phyloP scores from a whole-genome alignment of 2,797 vertebrate genomes.

The Lophotriccus pileatus region DNA sequence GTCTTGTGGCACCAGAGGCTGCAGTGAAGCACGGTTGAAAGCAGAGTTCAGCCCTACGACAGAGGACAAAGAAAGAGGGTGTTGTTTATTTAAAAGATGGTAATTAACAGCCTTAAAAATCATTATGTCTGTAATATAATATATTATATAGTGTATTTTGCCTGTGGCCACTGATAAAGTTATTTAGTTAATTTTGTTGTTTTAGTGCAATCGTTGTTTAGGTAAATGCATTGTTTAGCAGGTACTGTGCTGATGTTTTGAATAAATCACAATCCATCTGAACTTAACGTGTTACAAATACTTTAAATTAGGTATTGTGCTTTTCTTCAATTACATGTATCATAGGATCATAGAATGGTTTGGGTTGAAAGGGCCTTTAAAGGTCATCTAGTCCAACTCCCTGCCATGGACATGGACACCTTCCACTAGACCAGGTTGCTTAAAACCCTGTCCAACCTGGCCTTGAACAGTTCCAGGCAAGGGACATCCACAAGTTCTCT shows the following conservation, averaged over 20 bases:
- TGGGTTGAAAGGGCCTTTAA: background rate
- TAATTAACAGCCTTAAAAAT: background rate
- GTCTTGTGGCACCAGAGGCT: background rate
- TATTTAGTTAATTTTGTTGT: background rate
- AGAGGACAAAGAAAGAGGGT: background rate
- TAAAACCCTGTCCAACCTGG: background rate
- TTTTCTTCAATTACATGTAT: background rate
- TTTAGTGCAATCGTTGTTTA: background rate
- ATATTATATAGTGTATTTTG: background rate
- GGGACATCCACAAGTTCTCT: background rate
- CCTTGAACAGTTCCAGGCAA: background rate
- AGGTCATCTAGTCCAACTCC: background rate
- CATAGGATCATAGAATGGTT: background rate
- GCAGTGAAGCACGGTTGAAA: rapidly evolving
- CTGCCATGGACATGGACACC: background rate
- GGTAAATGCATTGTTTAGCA: background rate
- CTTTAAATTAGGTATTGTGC: background rate
- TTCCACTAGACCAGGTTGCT: background rate
- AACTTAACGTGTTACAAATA: background rate
- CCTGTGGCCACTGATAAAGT: background rate
- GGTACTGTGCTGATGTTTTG: background rate
- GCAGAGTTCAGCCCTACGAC: background rate
- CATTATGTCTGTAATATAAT: background rate
- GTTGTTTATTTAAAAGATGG: background rate
- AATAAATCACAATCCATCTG: background rate